Conservation (phyloP, 2,888 invertebrate genomes). For the Teleogryllus oceanicus region DNA sequence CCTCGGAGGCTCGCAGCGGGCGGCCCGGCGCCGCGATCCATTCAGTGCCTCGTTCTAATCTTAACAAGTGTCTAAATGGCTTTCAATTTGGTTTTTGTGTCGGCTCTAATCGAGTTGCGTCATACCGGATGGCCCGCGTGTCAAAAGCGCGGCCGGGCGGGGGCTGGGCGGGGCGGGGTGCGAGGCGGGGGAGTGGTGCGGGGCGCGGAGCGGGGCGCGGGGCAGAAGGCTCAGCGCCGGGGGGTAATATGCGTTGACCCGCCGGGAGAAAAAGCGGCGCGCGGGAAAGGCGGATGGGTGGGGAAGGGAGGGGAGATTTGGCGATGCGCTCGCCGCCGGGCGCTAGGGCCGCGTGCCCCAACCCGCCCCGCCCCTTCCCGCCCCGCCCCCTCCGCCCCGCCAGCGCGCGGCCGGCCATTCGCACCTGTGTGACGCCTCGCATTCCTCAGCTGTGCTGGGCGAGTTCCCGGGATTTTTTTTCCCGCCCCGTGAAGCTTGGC, state of each 20-base stretch:
- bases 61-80: constrained; percentile 34
- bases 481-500: too few relatives aligned
- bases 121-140: constrained; percentile 21
- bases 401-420: too few relatives aligned
- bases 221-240: constrained; percentile 19
- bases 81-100: constrained; percentile 32
- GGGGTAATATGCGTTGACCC: constrained; percentile 30
- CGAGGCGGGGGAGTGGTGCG: not conserved
- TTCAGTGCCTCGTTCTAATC: constrained; percentile 29
- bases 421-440: too few relatives aligned
- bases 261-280: not conserved
- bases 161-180: not conserved
- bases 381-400: too few relatives aligned
- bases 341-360: too few relatives aligned
- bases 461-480: too few relatives aligned
- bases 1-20: not conserved
- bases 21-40: not conserved
- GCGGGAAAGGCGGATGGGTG: not conserved
- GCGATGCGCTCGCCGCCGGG: not conserved
- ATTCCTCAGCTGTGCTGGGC: too few relatives aligned
- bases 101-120: constrained; percentile 30
- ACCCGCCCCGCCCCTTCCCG: too few relatives aligned
- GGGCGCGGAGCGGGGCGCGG: not conserved
- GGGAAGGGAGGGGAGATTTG: constrained; percentile 12
- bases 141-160: constrained; percentile 20